Percentiles rank a stretch among this genome's conserved stretches.
phyloP scores from a whole-genome alignment of 1,140 invertebrate species.

The Zelostemma sp. region DNA sequence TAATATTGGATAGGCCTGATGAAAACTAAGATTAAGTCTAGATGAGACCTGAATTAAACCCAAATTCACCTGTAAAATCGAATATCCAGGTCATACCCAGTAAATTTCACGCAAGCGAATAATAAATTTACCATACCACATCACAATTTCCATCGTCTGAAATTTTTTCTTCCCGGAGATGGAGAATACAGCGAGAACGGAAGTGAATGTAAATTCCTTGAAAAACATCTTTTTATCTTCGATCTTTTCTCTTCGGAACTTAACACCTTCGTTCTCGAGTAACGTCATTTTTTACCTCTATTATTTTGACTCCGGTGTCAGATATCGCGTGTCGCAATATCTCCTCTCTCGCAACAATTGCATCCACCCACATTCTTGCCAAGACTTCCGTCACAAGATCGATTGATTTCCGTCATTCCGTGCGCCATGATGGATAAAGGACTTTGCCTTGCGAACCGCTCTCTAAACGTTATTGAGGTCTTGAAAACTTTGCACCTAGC shows the following conservation, averaged over 20 bases:
- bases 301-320: slow-evolving; percentile 16
- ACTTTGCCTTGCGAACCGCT: slow-evolving; percentile 45
- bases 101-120: too few relatives aligned
- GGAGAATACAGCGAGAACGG: too few relatives aligned
- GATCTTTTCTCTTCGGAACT: not conserved
- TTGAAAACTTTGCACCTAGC: slow-evolving; percentile 16
- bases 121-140: too few relatives aligned
- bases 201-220: too few relatives aligned
- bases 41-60: too few relatives aligned
- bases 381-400: slow-evolving; percentile 52
- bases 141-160: too few relatives aligned
- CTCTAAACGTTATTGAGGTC: slow-evolving; percentile 16
- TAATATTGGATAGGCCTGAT: too few relatives aligned
- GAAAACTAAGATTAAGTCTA: too few relatives aligned
- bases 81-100: too few relatives aligned
- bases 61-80: too few relatives aligned
- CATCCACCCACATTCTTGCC: slow-evolving; percentile 51
- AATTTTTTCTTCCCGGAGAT: too few relatives aligned
- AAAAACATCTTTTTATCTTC: too few relatives aligned
- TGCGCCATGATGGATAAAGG: slow-evolving; percentile 49
- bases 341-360: slow-evolving; percentile 42
- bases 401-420: slow-evolving; percentile 57
- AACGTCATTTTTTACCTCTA: slow-evolving; percentile 8
- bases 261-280: not conserved
- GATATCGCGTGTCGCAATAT: slow-evolving; percentile 38